Conservation (phyloP, 2,888 invertebrate species). For the Lycocerus yunnanus region DNA sequence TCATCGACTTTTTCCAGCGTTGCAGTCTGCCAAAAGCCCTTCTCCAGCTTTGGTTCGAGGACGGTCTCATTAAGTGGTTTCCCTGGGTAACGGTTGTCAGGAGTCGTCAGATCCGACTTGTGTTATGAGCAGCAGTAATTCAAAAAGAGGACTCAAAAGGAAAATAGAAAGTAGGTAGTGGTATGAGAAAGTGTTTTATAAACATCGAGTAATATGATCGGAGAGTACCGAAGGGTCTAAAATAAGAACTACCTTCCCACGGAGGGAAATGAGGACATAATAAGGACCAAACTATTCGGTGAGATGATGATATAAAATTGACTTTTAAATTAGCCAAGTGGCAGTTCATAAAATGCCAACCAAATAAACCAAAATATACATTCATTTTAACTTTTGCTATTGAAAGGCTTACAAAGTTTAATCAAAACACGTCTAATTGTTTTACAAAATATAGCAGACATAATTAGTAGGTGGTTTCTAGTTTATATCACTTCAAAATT, state of each 20-base stretch:
- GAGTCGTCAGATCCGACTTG: constrained; percentile 45
- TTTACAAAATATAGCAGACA: no score
- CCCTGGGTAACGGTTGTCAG: constrained; percentile 54
- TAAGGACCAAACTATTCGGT: background rate
- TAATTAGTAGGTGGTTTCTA: no score
- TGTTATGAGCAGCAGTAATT: constrained; percentile 42
- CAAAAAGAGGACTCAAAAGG: constrained; percentile 34
- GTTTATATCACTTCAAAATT: no score
- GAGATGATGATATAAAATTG: background rate
- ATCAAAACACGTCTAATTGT: background rate
- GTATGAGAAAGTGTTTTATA: constrained; percentile 36
- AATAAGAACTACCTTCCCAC: background rate
- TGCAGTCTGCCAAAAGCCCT: constrained; percentile 46
- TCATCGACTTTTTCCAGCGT: constrained; percentile 47
- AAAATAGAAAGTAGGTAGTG: constrained; percentile 26
- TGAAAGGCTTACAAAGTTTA: background rate
- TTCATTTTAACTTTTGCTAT: background rate
- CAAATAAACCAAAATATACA: background rate
- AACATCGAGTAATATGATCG: constrained; percentile 36
- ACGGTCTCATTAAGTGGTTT: constrained; percentile 55
- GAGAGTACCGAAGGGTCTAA: background rate
- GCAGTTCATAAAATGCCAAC: background rate
- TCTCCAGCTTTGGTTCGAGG: constrained; percentile 35
- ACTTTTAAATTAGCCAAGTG: background rate
- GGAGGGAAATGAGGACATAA: background rate